Percentiles rank a stretch among this genome's conserved stretches.
Conservation (phyloP, 2,113 vertebrate genomes). For the Symphodus melops region DNA sequence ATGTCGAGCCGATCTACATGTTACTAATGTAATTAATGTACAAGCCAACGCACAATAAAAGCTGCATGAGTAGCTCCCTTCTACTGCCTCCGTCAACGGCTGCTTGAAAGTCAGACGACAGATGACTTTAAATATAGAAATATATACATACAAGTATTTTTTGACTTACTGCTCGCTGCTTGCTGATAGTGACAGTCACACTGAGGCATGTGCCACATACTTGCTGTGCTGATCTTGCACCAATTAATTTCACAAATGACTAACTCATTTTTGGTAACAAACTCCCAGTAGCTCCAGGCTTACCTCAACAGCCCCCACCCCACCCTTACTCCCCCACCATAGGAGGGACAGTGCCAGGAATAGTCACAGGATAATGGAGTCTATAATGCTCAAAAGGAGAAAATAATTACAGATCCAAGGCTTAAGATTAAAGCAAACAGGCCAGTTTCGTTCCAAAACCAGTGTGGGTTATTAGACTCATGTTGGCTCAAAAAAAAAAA, state of each 20-base stretch:
- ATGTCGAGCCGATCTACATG: background rate
- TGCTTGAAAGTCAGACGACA: too few species aligned
- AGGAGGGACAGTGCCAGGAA: slow-evolving; percentile 65
- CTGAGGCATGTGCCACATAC: slow-evolving; percentile 55
- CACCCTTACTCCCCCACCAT: slow-evolving; percentile 24
- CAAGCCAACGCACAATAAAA: too few species aligned
- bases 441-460: slow-evolving; percentile 43
- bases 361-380: slow-evolving; percentile 68
- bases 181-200: slow-evolving; percentile 50
- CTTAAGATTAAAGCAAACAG: slow-evolving; percentile 56
- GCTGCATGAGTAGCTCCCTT: too few species aligned
- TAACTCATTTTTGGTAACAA: slow-evolving; percentile 82
- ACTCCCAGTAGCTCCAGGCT: slow-evolving; percentile 75
- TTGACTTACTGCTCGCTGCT: slow-evolving; percentile 39
- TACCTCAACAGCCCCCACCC: slow-evolving; percentile 57
- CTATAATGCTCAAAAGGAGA: slow-evolving; percentile 34
- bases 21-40: background rate
- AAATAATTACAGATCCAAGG: slow-evolving; percentile 65
- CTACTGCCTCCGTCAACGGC: too few species aligned
- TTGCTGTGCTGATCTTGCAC: slow-evolving; percentile 68
- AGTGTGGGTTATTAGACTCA: background rate
- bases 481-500: slow-evolving; percentile 7
- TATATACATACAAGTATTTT: background rate
- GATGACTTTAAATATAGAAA: too few species aligned
- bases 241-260: slow-evolving; percentile 86